Base-by-base conservation (phyloP, 2,113 vertebrate genomes). In the Gobiocypris rarus region DNA sequence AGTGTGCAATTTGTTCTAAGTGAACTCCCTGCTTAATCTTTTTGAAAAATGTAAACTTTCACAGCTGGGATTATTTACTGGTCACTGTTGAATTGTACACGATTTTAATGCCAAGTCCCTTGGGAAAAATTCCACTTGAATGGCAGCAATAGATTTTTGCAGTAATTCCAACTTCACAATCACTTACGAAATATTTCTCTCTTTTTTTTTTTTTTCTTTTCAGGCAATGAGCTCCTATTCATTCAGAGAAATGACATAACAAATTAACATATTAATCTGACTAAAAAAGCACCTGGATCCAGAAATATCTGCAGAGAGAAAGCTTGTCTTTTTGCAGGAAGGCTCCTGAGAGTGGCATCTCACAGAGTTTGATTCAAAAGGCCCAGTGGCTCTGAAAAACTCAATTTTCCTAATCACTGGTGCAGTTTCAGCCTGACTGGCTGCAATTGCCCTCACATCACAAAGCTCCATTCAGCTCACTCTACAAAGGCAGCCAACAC, bases 361-460 rank as follows among this genome's bases (percentile, higher is more conserved):
- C 52, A 11, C 41, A 50, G 41, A 26, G 71, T 82, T 73, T 84
- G 82, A 85, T 87, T 87, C 86, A 88, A 78, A 88, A 84, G 73
- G 76, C 82, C 79, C 84, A 88, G 77, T 86, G 84, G 82, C 77
- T 86, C 77, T 88, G 84, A 88, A 84, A 88, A 88, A 84, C 84
- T 88, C 87, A 81, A 88, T 88, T 88, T 88, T 88, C 87, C 84
- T 88, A 88, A 88, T 88, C 87, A 86, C 76, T 88, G 84, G 87
- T 86, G 87, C 87, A 84, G 87, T 77, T 86, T 88, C 77, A 86
- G 76, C 77, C 75, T 31, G 82, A 67, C 75, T 85, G 86, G 26
- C 63, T 77, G 61, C 73, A 63, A 71, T 87, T 67, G 78, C 43
- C 75, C 87, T 85, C 48, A 69, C 75, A 83, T 69, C 84, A 84